Base-by-base conservation (phyloP, 2,113 vertebrate species). In the Hemiscyllium ocellatum region DNA sequence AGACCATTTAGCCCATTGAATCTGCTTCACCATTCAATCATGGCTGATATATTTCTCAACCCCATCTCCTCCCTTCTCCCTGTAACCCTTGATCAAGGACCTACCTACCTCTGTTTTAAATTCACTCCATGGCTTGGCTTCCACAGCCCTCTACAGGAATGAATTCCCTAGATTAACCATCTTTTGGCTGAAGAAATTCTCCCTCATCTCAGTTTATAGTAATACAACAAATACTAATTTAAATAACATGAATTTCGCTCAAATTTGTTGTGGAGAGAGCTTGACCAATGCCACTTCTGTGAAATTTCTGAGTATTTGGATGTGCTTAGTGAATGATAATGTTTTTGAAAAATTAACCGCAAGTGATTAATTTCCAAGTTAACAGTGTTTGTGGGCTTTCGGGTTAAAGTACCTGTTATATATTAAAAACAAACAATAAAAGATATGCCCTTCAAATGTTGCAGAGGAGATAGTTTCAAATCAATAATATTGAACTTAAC, bases 401-500 rank as follows among this genome's bases (percentile, higher is more conserved):
- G 80, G 37, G 42, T 83, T 42, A n/a, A 83, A 47, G 80, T 6
- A 42, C 37, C 42, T 47, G 37, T 42, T 83, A 68, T 68, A 68
- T 37, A 91, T 52, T 91, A 37, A 83, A 37, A 37, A 66, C 61
- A 33, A n/a, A 20, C 61, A 93, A n/a, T 66, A 66, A 66, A 91
- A 91, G n/a, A 65, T 24, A 68, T 19, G 13, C 66, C 56, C 61
- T 7, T 93, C 68, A 93, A 19, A 93, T 68, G 7, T n/a, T 93
- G 89, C 65, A 65, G 26, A 89, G 26, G 52, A 90, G 50, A 56
- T 29, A 33, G 87, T 29, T 90, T 56, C 13, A 90, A 90, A 29
- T 90, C 13, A 90, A 61, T 90, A 65, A n/a, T 61, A 90, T 90
- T 56, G 89, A 93, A 33, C n/a, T 93, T 68, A 93, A 66, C 61